phyloP scores from a whole-genome alignment of 1,140 invertebrate species.

The Dinothrombium tinctorium region DNA sequence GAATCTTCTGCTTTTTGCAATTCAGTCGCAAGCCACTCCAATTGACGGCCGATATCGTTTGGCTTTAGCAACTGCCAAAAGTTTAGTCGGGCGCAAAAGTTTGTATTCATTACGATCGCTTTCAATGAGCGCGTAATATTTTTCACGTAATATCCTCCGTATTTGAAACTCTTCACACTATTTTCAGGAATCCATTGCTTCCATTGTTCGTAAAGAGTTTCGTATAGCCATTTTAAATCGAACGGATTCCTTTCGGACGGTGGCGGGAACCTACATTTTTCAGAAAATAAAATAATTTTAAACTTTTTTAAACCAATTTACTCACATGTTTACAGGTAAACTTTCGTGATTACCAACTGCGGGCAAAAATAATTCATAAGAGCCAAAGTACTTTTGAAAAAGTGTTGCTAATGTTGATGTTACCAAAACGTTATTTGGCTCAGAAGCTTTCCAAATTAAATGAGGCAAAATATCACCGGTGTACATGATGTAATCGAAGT shows the following conservation, averaged over 20 bases:
- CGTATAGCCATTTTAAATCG: conserved; percentile 22
- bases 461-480: conserved; percentile 89
- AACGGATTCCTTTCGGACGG: conserved; percentile 17
- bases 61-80: conserved; percentile 3
- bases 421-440: conserved; percentile 73
- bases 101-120: conserved; percentile 9
- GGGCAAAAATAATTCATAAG: conserved; percentile 66
- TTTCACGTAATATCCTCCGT: conserved; percentile 8
- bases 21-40: conserved; percentile 5
- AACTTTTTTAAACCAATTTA: too few relatives aligned
- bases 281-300: conserved; percentile 26
- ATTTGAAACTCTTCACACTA: not conserved
- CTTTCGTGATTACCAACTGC: conserved; percentile 88
- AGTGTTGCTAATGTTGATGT: conserved; percentile 54
- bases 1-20: not conserved
- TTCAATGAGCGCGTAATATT: conserved; percentile 9
- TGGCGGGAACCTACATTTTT: too few relatives aligned
- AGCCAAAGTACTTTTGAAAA: conserved; percentile 51
- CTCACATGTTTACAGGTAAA: conserved; percentile 74
- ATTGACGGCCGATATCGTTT: conserved; percentile 5
- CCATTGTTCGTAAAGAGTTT: conserved; percentile 21
- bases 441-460: conserved; percentile 73
- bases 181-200: conserved; percentile 18
- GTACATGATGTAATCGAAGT: conserved; percentile 83
- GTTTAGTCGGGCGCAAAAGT: conserved; percentile 6